A percentile compares a stretch with the other conserved stretches of the same genome.
phyloP scores from a whole-genome alignment of 2,113 vertebrate species.

The Sclerurus mexicanus region DNA sequence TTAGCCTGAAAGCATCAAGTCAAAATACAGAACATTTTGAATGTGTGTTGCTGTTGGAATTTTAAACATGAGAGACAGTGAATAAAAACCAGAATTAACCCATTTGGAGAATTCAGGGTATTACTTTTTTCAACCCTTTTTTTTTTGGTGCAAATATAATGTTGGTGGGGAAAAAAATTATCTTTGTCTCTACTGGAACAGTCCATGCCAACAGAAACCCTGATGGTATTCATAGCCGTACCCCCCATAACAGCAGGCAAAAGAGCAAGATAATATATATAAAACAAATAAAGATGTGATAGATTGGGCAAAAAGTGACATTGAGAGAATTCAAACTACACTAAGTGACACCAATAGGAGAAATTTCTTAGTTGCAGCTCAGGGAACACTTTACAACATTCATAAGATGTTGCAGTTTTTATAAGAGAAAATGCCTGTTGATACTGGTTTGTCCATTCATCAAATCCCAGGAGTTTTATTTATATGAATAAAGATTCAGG shows the following conservation, averaged over 20 bases:
- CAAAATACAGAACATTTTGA: not conserved
- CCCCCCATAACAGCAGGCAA: not conserved
- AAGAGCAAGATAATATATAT: not conserved
- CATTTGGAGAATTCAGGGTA: not conserved
- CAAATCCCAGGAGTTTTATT: not conserved
- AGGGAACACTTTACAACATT: not conserved
- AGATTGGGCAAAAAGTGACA: not conserved
- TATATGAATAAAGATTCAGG: not conserved
- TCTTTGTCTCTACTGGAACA: not conserved
- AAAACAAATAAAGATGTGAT: not conserved
- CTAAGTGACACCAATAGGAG: not conserved
- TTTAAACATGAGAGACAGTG: not conserved
- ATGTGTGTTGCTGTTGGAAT: not conserved
- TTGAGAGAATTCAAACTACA: not conserved
- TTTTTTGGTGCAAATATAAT: not conserved
- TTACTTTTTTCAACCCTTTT: not conserved
- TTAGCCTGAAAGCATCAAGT: not conserved
- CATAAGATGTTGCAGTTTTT: not conserved
- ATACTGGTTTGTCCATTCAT: not conserved
- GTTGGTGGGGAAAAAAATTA: not conserved
- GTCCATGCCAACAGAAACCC: not conserved
- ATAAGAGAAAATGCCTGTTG: fast-evolving
- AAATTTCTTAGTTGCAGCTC: not conserved
- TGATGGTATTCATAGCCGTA: not conserved
- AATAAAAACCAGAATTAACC: not conserved